Percentiles rank a stretch among this genome's conserved stretches.
Conservation (phyloP, 2,888 invertebrate genomes). For the Tetanocera ferruginea region DNA sequence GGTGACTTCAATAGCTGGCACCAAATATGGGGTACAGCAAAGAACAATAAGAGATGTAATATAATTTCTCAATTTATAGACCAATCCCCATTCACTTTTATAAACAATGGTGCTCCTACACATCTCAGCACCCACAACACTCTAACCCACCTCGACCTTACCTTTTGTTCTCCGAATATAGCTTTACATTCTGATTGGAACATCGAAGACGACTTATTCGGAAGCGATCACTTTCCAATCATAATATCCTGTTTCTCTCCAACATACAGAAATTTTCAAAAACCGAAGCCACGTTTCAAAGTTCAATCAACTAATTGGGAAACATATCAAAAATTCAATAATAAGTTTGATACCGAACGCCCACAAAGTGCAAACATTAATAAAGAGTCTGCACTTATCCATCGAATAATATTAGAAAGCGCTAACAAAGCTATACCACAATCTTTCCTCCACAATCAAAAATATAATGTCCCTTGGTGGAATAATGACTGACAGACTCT, state of each 20-base stretch:
- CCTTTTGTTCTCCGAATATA: conserved; percentile 38
- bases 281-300: conserved; percentile 10
- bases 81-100: conserved; percentile 7
- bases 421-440: conserved; percentile 42
- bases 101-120: conserved; percentile 37
- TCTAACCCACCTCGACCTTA: conserved; percentile 46
- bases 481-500: background rate
- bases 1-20: conserved; percentile 40
- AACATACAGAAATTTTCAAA: background rate
- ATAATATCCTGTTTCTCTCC: conserved; percentile 25
- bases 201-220: no score
- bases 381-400: conserved; percentile 38
- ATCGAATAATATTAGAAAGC: conserved; percentile 40
- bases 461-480: conserved; percentile 35
- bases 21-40: background rate
- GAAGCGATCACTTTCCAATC: conserved; percentile 44
- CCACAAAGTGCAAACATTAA: conserved; percentile 36
- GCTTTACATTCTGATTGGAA: conserved; percentile 32
- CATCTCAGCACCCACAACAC: conserved; percentile 44
- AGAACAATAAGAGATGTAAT: conserved; percentile 31
- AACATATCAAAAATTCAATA: background rate
- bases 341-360: background rate
- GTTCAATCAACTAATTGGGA: conserved; percentile 18
- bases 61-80: conserved; percentile 20
- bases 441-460: conserved; percentile 34